Conservation (phyloP, 2,113 vertebrate genomes). For the Elachura formosa region DNA sequence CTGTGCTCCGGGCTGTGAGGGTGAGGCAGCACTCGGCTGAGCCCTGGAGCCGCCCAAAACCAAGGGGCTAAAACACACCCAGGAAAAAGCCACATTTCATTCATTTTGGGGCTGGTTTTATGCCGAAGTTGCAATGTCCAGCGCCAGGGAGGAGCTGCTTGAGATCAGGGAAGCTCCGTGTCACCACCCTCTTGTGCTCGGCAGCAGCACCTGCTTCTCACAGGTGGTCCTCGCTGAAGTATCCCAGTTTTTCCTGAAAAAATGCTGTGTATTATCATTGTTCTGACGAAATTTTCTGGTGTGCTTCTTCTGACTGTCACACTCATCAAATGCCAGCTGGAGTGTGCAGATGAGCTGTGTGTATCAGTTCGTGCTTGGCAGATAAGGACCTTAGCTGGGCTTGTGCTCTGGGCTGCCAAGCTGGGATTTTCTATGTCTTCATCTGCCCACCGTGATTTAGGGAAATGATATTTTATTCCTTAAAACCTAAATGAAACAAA, state of each 20-base stretch:
- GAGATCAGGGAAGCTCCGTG: rapidly evolving
- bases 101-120: background rate
- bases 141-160: background rate
- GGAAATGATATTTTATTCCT: background rate
- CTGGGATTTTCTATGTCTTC: background rate
- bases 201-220: background rate
- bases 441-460: rapidly evolving
- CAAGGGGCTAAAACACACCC: rapidly evolving
- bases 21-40: background rate
- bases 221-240: background rate
- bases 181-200: background rate
- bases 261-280: background rate
- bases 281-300: background rate
- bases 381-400: background rate
- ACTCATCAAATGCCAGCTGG: background rate
- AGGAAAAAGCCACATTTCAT: rapidly evolving
- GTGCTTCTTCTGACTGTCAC: background rate
- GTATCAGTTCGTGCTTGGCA: background rate
- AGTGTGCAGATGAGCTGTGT: background rate
- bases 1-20: rapidly evolving
- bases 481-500: background rate
- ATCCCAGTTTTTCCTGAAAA: background rate
- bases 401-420: background rate
- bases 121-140: rapidly evolving
- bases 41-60: background rate